A percentile compares a stretch with the other conserved stretches of the same genome.
These are phyloP conservation scores for Myotis daubentonii DNA, from an alignment of 2,797 vertebrate species.

Conservation along the genomic window DNA sequence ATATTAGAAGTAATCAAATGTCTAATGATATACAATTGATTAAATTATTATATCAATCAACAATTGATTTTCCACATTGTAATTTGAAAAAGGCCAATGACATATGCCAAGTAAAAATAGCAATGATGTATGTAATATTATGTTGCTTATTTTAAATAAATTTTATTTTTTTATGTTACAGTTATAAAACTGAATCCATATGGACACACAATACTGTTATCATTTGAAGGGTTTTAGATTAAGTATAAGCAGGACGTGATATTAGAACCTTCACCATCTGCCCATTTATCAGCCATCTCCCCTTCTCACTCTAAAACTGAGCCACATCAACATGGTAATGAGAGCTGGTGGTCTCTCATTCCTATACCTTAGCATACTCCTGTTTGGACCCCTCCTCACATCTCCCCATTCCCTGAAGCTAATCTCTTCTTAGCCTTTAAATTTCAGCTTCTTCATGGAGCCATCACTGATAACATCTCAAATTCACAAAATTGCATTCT, in stretches of 20 bases:
- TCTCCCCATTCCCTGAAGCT: not conserved
- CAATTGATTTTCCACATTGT: not conserved
- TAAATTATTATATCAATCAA: not conserved
- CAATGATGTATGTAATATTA: not conserved
- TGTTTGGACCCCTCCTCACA: not conserved
- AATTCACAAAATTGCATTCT: not conserved
- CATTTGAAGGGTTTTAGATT: not conserved
- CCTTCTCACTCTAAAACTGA: not conserved
- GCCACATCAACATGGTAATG: not conserved
- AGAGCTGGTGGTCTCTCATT: not conserved
- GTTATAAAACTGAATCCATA: not conserved
- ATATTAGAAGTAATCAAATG: slow-evolving; percentile 1
- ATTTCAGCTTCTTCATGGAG: not conserved
- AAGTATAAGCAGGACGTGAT: not conserved
- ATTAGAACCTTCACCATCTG: not conserved
- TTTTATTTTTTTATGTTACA: not conserved
- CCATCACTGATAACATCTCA: not conserved
- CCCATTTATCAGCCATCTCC: not conserved
- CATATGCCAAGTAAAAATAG: not conserved
- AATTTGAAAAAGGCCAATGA: not conserved
- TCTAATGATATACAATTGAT: not conserved
- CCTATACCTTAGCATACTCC: not conserved
- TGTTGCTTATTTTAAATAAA: not conserved
- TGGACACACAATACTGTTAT: not conserved
- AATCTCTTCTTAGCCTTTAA: not conserved